These are phyloP conservation scores for Agrypnia vestita DNA, from an alignment of 1,140 invertebrate genomes.

Conservation along the genomic window DNA sequence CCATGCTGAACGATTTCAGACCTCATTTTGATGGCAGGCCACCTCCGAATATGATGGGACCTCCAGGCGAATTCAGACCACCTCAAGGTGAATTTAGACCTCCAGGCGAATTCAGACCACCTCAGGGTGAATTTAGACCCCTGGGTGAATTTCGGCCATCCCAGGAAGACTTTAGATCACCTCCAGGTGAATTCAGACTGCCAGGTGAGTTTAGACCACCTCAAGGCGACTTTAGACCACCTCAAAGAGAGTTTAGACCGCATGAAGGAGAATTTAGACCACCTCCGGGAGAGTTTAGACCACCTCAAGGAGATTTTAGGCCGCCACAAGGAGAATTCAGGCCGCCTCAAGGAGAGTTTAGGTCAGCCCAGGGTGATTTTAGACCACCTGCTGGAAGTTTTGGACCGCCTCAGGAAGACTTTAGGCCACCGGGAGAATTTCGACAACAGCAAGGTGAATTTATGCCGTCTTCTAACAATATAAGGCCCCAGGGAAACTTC, in stretches of 20 bases:
- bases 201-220: slow-evolving; percentile 33
- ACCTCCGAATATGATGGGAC: not conserved
- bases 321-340: slow-evolving; percentile 20
- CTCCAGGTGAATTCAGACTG: slow-evolving; percentile 12
- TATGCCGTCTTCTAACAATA: not conserved
- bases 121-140: slow-evolving; percentile 1
- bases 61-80: not conserved
- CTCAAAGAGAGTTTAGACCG: slow-evolving; percentile 12
- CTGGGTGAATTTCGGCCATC: too few relatives aligned
- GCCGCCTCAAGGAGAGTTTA: not conserved
- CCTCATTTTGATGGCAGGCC: not conserved
- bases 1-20: slow-evolving; percentile 10
- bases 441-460: slow-evolving; percentile 7
- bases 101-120: slow-evolving; percentile 7
- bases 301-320: not conserved
- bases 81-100: slow-evolving; percentile 16
- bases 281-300: slow-evolving; percentile 1
- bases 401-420: not conserved
- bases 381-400: not conserved
- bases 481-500: slow-evolving; percentile 7
- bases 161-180: slow-evolving; percentile 8
- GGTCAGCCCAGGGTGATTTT: not conserved
- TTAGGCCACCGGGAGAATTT: slow-evolving; percentile 20
- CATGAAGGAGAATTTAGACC: slow-evolving; percentile 28
- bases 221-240: slow-evolving; percentile 15